Base-by-base conservation (phyloP, 1,140 invertebrate species). In the Cydia splendana region DNA sequence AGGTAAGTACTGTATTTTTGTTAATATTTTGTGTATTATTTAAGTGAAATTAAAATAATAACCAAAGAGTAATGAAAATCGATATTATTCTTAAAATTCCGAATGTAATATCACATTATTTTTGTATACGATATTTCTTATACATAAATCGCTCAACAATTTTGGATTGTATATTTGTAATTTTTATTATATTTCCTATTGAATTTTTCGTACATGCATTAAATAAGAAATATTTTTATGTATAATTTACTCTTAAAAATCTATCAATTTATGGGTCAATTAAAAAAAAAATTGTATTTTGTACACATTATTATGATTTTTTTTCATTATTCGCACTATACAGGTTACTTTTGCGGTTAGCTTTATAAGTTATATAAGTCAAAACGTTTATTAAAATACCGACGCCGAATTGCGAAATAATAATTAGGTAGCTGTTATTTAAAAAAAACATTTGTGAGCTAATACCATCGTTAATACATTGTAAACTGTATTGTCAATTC, bases 201-300 rank as follows among this genome's bases (percentile, higher is more conserved):
- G 15, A 18, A 57, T 18, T 57, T 18, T 57, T 18, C n/a, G n/a
- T 53, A 53, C 3, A 53, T 4, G 51, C 51, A n/a, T 53, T n/a
- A 18, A 53, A 53, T 7, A n/a, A 57, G n/a, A n/a, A 57, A 57
- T 57, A 57, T 57, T 57, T 57, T 57, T 18, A 57, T 57, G n/a
- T n/a, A 57, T 18, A 18, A 15, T 48, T 15, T 2, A 48, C 13
- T 45, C 42, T 13, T 15, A 48, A 48, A 48, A 0, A 48, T 12
- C 13, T 48, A 48, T 3, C 45, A 48, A 12, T 48, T 13, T 48
- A 48, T 48, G 13, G 45, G 13, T 15, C 9, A 4, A 48, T 13
- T 48, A 4, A 2, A 48, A 10, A 42, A 10, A 10, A 48, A 15
- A 15, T 48, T 13, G 15, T 48, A 48, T 48, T 45, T 12, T 45